Conservation (phyloP, 2,888 invertebrate genomes). For the Onthophagus sagittarius region DNA sequence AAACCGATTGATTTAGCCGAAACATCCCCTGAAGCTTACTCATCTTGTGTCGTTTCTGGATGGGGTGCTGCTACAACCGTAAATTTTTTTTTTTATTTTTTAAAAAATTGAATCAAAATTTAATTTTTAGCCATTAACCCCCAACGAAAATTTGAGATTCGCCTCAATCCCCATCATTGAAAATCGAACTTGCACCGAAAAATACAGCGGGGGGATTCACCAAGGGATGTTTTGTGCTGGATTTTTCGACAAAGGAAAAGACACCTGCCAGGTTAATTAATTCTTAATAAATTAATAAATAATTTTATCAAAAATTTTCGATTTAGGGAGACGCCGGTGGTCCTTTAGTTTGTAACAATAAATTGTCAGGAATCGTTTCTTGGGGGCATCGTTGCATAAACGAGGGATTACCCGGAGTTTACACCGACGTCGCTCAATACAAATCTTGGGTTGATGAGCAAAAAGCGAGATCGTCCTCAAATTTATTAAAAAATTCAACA, state of each 20-base stretch:
- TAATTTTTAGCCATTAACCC: neutral
- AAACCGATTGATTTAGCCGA: conserved; percentile 12
- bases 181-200: conserved; percentile 13
- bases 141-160: conserved; percentile 15
- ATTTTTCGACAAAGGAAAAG: conserved; percentile 23
- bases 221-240: conserved; percentile 31
- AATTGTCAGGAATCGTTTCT: conserved; percentile 32
- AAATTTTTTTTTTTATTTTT: conserved; percentile 5
- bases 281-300: too few relatives aligned
- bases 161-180: conserved; percentile 17
- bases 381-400: conserved; percentile 33
- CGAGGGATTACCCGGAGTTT: conserved; percentile 32
- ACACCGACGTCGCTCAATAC: conserved; percentile 30
- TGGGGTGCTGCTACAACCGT: conserved; percentile 18
- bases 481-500: neutral
- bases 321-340: conserved; percentile 33
- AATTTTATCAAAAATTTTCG: too few relatives aligned
- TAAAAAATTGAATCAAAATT: conserved; percentile 2
- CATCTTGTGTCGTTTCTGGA: conserved; percentile 14
- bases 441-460: conserved; percentile 23
- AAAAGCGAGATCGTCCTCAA: conserved; percentile 11
- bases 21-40: conserved; percentile 4
- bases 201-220: conserved; percentile 19
- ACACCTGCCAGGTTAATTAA: conserved; percentile 31
- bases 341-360: conserved; percentile 28